These are phyloP conservation scores for Diaprepes abbreviatus DNA, from an alignment of 2,888 invertebrate genomes.

Conservation along the genomic window DNA sequence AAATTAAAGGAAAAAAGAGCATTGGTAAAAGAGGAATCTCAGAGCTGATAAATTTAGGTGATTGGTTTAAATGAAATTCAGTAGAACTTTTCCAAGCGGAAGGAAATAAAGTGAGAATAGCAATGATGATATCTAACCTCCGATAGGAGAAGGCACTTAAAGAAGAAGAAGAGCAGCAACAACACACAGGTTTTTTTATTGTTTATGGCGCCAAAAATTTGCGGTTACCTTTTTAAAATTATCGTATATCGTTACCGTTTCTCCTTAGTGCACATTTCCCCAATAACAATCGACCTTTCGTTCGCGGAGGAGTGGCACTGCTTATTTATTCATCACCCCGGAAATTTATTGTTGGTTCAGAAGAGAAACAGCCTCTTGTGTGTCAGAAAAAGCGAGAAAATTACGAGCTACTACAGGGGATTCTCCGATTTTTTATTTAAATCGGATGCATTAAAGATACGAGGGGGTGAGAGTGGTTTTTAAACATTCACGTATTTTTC, in stretches of 20 bases:
- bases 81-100: too few species aligned
- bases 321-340: conserved; percentile 28
- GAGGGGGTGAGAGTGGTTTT: neutral
- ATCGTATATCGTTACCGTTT: conserved; percentile 1
- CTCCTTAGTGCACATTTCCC: neutral
- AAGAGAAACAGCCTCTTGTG: conserved; percentile 7
- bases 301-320: conserved; percentile 18
- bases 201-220: too few species aligned
- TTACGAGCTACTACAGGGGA: conserved; percentile 9
- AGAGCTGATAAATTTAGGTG: too few species aligned
- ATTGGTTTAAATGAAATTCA: too few species aligned
- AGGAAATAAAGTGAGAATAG: too few species aligned
- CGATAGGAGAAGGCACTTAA: too few species aligned
- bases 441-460: conserved; percentile 9
- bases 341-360: conserved; percentile 21
- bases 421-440: conserved; percentile 15
- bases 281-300: conserved; percentile 6
- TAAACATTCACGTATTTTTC: neutral
- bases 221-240: too few species aligned
- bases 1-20: too few species aligned
- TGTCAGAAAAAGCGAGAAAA: conserved; percentile 20
- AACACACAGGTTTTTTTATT: too few species aligned
- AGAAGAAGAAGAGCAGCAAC: too few species aligned
- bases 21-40: too few species aligned
- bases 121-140: too few species aligned